Conservation (phyloP, 2,113 vertebrate genomes). For the Desmodus rotundus region DNA sequence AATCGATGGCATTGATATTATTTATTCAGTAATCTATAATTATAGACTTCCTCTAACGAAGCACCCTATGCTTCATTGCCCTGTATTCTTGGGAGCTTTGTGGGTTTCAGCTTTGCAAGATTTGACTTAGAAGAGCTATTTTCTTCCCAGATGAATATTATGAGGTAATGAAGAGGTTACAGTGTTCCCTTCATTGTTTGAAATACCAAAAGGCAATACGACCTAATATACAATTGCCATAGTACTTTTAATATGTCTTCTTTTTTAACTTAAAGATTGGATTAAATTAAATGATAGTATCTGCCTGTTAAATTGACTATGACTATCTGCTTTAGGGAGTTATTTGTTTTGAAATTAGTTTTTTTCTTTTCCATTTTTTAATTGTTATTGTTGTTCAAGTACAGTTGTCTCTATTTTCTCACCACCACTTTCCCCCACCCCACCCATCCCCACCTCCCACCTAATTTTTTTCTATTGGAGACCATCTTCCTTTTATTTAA, state of each 20-base stretch:
- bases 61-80: conserved; percentile 4
- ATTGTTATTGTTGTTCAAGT: too few species aligned
- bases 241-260: conserved; percentile 43
- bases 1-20: conserved; percentile 24
- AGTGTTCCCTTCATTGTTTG: neutral
- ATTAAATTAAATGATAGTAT: conserved; percentile 43
- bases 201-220: conserved; percentile 24
- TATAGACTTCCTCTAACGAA: conserved; percentile 45
- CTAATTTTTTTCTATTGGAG: neutral
- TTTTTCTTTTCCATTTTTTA: neutral
- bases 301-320: conserved; percentile 22
- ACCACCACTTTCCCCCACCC: too few species aligned
- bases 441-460: too few species aligned
- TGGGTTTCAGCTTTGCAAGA: conserved; percentile 29
- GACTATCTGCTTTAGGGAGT: neutral
- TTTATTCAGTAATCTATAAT: conserved; percentile 48
- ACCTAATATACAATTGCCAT: conserved; percentile 23
- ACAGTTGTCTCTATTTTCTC: too few species aligned
- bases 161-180: conserved; percentile 45
- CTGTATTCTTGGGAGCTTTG: neutral
- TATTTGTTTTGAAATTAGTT: conserved; percentile 39
- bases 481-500: conserved; percentile 35
- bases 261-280: conserved; percentile 43
- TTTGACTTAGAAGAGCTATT: neutral
- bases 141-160: conserved; percentile 7